These are phyloP conservation scores for Eurytoma adleriae DNA, from an alignment of 2,888 invertebrate genomes.

Conservation along the genomic window DNA sequence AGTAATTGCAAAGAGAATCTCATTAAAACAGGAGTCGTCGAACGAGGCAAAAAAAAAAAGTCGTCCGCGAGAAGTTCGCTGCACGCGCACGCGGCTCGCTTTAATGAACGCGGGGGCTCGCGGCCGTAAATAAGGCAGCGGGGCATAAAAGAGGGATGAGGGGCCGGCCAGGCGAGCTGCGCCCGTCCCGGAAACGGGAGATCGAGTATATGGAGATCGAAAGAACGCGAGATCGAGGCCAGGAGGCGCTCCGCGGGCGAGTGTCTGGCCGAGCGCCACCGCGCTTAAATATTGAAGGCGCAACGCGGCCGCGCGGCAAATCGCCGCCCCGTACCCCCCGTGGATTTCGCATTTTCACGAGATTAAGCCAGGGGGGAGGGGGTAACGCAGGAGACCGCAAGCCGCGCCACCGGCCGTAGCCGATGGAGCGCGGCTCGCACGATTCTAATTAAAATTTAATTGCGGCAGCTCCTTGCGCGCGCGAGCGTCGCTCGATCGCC, in stretches of 20 bases:
- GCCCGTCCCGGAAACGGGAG: too few species aligned
- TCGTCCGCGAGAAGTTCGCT: neutral
- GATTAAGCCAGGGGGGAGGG: neutral
- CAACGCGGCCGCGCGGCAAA: neutral
- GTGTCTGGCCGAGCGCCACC: constrained; percentile 28
- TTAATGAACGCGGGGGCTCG: neutral
- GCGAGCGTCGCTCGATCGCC: neutral
- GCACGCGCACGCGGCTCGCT: neutral
- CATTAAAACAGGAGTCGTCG: too few species aligned
- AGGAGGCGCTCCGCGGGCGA: neutral
- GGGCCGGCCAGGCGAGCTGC: too few species aligned
- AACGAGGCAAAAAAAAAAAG: too few species aligned
- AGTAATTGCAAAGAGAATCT: too few species aligned
- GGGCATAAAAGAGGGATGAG: too few species aligned
- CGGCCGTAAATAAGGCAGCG: neutral
- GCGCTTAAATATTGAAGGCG: constrained; percentile 45
- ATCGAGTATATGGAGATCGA: too few species aligned
- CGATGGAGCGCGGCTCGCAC: constrained; percentile 1
- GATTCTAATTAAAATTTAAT: constrained; percentile 61
- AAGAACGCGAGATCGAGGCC: neutral
- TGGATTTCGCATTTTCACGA: constrained; percentile 11
- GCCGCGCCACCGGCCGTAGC: neutral
- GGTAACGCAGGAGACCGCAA: constrained; percentile 7
- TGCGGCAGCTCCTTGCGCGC: constrained; percentile 21
- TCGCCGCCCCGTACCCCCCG: neutral